These are phyloP conservation scores for Vireo altiloquus DNA, from an alignment of 2,113 vertebrate species.

Conservation along the genomic window DNA sequence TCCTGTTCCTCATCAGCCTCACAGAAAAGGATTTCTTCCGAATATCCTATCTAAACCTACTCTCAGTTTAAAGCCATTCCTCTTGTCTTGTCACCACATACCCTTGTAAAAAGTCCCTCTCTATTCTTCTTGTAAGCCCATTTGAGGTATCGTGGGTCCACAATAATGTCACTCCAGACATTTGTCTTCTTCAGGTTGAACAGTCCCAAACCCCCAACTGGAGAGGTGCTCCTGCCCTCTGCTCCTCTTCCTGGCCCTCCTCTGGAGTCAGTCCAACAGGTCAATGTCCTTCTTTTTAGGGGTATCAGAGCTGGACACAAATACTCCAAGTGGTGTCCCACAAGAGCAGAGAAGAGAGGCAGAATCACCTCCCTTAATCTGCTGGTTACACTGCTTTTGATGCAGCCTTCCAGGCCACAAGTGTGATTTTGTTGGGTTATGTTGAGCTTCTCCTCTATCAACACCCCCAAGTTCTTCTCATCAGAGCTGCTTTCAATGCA, in stretches of 20 bases:
- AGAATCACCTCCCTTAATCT: neutral
- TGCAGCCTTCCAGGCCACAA: neutral
- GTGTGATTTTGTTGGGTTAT: neutral
- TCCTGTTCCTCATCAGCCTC: neutral
- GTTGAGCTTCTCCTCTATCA: neutral
- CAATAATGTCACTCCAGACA: neutral
- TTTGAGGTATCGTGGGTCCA: neutral
- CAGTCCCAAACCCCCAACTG: fast-evolving
- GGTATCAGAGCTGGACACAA: neutral
- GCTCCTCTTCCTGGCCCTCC: neutral
- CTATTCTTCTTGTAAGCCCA: neutral
- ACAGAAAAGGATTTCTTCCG: neutral
- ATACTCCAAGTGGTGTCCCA: neutral
- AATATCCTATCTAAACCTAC: neutral
- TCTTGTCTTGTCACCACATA: neutral
- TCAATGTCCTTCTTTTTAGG: neutral
- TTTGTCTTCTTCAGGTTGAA: neutral
- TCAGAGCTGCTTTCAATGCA: neutral
- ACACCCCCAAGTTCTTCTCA: neutral
- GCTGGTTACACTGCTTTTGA: neutral
- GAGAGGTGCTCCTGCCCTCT: neutral
- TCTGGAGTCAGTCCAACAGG: neutral
- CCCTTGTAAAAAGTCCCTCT: neutral
- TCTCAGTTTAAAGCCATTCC: neutral
- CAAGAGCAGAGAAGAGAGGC: neutral